Evolutionary conservation across 2,888 invertebrate genomes (phyloP).

Genomic region (Hyalella azteca): DNA sequence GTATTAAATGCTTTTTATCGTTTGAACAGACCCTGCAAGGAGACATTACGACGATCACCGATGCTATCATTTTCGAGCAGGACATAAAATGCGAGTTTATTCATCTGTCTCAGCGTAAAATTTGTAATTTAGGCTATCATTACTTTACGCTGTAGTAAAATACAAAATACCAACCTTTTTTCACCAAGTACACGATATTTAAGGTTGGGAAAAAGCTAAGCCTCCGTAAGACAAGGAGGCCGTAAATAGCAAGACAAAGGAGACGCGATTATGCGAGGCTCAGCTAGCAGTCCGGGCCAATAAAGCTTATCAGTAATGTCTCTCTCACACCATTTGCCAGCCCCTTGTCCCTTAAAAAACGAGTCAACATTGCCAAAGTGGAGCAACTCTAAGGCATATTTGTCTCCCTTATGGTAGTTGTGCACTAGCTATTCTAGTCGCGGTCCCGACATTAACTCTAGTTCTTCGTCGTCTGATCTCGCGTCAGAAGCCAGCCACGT

Average conservation of each 20-base stretch:
- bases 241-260: not conserved
- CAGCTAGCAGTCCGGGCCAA: slow-evolving; percentile 1
- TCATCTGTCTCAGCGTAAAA: no score
- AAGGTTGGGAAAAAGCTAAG: not conserved
- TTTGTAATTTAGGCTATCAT: no score
- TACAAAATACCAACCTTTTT: not conserved
- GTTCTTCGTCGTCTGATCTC: not conserved
- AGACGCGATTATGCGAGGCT: not conserved
- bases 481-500: not conserved
- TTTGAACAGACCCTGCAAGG: no score
- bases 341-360: slow-evolving; percentile 1
- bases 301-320: slow-evolving; percentile 21
- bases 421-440: not conserved
- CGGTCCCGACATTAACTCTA: not conserved
- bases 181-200: not conserved
- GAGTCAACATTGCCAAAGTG: not conserved
- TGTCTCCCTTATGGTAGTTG: no score
- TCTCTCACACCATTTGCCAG: slow-evolving; percentile 24
- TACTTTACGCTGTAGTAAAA: no score
- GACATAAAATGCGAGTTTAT: no score
- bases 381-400: not conserved
- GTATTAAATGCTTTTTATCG: no score
- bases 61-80: no score
- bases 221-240: not conserved
- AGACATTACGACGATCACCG: no score